Evolutionary conservation across 1,140 invertebrate species (phyloP).

Genomic region (Neotoxoptera formosana): DNA sequence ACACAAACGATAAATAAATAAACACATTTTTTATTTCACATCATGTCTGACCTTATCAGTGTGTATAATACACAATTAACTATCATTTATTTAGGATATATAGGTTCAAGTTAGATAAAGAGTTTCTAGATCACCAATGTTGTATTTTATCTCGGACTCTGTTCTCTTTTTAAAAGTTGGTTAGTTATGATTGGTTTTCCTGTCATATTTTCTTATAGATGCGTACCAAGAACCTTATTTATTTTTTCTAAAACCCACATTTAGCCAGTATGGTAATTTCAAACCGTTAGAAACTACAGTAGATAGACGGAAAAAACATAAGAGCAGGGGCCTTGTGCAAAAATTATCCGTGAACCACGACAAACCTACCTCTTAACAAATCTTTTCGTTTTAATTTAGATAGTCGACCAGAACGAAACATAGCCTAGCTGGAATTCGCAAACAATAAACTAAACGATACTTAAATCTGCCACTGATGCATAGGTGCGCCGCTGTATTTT

Average conservation of each 20-base stretch:
- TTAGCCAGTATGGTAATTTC: too few species aligned
- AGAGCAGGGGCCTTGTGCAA: neutral
- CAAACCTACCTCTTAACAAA: neutral
- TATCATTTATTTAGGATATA: neutral
- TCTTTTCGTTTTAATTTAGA: neutral
- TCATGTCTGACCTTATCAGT: neutral
- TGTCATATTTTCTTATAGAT: neutral
- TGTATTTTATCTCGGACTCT: neutral
- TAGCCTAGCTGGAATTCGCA: neutral
- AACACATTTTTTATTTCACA: too few species aligned
- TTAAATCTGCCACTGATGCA: neutral
- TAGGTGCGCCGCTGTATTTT: neutral
- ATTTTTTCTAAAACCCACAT: too few species aligned
- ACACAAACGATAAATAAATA: too few species aligned
- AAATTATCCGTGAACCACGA: neutral
- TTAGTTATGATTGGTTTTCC: too few species aligned
- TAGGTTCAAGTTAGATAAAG: too few species aligned
- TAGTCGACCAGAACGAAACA: neutral
- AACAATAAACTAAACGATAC: neutral
- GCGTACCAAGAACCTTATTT: too few species aligned
- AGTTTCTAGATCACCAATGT: neutral
- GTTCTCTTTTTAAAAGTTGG: neutral
- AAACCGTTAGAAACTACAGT: too few species aligned
- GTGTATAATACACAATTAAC: neutral
- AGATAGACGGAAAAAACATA: neutral